Conservation (phyloP, 2,797 vertebrate genomes). For the Parambassis ranga region DNA sequence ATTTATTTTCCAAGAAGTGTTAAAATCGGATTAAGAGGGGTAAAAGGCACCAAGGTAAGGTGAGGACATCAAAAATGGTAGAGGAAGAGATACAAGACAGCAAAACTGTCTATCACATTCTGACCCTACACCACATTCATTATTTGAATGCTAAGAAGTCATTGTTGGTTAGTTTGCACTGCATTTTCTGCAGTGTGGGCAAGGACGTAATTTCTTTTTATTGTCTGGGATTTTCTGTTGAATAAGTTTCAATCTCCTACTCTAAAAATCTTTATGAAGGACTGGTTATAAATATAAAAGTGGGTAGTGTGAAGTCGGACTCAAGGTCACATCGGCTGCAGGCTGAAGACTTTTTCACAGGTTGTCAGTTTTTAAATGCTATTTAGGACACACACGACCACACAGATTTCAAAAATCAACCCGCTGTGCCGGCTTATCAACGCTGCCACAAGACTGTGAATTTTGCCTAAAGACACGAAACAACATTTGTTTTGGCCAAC, state of each 20-base stretch:
- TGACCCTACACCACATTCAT: background rate
- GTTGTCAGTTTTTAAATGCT: background rate
- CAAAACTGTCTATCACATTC: background rate
- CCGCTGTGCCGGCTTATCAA: background rate
- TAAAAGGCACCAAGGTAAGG: conserved; percentile 18
- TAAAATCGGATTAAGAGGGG: conserved; percentile 30
- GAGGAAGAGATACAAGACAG: background rate
- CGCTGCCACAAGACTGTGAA: background rate
- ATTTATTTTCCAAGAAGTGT: conserved; percentile 41
- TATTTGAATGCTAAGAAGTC: background rate
- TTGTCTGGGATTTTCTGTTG: background rate
- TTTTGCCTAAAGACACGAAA: background rate
- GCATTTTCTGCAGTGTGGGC: background rate
- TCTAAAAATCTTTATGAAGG: background rate
- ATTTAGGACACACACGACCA: background rate
- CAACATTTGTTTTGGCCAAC: too few relatives aligned
- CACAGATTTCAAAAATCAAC: background rate
- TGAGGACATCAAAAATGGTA: background rate
- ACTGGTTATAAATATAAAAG: background rate
- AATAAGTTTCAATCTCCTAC: background rate
- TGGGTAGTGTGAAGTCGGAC: background rate
- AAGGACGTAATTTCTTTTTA: background rate
- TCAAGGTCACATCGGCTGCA: background rate
- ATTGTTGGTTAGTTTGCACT: background rate
- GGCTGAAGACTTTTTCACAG: background rate